These are phyloP conservation scores for Rhabdornis inornatus DNA, from an alignment of 2,113 vertebrate genomes.

Conservation along the genomic window DNA sequence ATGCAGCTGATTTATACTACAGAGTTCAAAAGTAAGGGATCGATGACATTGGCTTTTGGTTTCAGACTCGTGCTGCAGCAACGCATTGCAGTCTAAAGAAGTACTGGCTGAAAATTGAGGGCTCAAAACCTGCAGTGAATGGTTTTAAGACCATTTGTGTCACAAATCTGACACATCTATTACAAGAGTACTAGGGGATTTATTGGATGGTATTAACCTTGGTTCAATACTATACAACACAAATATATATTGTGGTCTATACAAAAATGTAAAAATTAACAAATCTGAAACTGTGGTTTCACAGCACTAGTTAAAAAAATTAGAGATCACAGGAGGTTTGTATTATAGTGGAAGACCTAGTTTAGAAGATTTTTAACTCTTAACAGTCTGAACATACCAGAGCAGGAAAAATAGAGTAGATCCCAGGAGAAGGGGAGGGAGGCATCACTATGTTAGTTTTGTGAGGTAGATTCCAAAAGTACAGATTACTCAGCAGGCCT, in stretches of 20 bases:
- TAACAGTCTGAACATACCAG: neutral
- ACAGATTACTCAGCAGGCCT: neutral
- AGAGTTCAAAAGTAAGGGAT: neutral
- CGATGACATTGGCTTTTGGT: neutral
- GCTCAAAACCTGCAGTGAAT: neutral
- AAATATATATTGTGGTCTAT: neutral
- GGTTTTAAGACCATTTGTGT: neutral
- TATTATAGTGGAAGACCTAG: neutral
- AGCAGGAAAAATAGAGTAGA: neutral
- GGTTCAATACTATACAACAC: neutral
- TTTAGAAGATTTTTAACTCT: neutral
- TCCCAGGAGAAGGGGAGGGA: neutral
- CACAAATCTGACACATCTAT: neutral
- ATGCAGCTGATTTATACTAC: neutral
- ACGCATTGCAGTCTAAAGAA: neutral
- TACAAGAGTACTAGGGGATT: neutral
- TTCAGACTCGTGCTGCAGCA: neutral
- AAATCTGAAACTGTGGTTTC: neutral
- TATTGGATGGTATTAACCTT: neutral
- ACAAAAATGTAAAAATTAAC: neutral
- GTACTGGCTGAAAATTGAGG: neutral
- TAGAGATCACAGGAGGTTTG: neutral
- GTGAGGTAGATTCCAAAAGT: neutral
- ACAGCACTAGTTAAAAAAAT: neutral
- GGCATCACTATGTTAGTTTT: neutral